Percentiles rank a stretch among this genome's conserved stretches.
These are phyloP conservation scores for Mormyrus hasselquistii DNA, from an alignment of 2,797 vertebrate species.

Conservation along the genomic window DNA sequence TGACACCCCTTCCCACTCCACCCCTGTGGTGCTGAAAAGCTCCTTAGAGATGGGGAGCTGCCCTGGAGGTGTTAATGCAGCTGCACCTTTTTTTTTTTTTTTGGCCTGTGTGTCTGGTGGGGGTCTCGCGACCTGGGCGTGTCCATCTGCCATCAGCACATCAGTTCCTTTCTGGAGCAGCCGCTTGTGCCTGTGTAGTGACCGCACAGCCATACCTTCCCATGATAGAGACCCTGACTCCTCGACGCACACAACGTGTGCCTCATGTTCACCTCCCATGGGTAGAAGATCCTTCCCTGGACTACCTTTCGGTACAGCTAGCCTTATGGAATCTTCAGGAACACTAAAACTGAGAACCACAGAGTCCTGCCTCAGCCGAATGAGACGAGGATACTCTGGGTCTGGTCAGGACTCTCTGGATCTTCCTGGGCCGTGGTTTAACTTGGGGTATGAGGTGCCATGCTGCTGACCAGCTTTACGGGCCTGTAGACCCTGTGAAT, in stretches of 20 bases:
- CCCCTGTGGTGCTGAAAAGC: not conserved
- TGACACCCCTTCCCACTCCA: not conserved
- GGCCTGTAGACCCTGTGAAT: not conserved
- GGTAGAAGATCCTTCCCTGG: not conserved
- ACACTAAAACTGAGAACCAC: not conserved
- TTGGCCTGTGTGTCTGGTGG: not conserved
- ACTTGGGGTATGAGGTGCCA: not conserved
- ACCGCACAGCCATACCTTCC: slow-evolving; percentile 1
- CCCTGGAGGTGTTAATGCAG: not conserved
- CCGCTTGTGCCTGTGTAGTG: not conserved
- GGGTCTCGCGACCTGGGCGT: not conserved
- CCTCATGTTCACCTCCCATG: not conserved
- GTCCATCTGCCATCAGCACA: slow-evolving; percentile 17
- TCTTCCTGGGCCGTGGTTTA: not conserved
- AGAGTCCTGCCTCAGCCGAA: not conserved
- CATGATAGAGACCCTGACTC: not conserved
- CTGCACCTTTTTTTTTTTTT: not conserved
- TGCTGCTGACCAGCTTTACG: not conserved
- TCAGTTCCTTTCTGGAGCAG: not conserved
- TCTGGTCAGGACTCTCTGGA: not conserved
- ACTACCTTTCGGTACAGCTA: not conserved
- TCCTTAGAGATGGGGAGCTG: not conserved
- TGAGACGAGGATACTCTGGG: not conserved
- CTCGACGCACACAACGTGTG: not conserved
- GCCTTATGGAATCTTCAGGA: not conserved